Percentiles rank a stretch among this genome's conserved stretches.
Evolutionary conservation across 2,888 invertebrate genomes (phyloP).

Genomic region (Ptychoptera albimana): DNA sequence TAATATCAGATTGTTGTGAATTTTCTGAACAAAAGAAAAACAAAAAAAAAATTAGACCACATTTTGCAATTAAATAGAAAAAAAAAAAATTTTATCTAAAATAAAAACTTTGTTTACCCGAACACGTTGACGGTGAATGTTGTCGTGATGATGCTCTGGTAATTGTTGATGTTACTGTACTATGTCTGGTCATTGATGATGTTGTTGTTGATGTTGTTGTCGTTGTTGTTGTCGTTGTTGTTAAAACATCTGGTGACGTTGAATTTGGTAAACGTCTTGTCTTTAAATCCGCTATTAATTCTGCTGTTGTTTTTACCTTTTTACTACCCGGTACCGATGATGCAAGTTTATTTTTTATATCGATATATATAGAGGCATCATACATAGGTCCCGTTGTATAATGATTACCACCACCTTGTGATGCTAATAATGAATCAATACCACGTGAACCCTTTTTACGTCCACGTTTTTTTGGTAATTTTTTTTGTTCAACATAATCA

Average conservation of each 20-base stretch:
- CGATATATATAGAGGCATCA: conserved; percentile 12
- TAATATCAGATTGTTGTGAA: no score
- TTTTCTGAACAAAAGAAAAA: no score
- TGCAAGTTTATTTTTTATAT: conserved; percentile 10
- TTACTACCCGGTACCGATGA: conserved; percentile 17
- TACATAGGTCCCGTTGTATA: conserved; percentile 14
- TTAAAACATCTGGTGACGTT: conserved; percentile 11
- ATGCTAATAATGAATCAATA: conserved; percentile 24
- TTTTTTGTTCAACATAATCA: conserved; percentile 1
- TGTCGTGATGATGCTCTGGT: background rate
- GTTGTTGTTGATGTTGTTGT: conserved; percentile 14
- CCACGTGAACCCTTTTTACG: conserved; percentile 30
- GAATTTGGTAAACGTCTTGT: conserved; percentile 18
- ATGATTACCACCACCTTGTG: conserved; percentile 7
- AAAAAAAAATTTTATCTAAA: background rate
- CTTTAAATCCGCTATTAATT: conserved; percentile 28
- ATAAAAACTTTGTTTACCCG: background rate
- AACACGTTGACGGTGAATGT: background rate
- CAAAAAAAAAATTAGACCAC: no score
- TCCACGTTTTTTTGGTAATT: conserved; percentile 24
- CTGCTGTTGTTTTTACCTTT: conserved; percentile 30
- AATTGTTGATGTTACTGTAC: background rate
- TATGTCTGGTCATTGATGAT: background rate
- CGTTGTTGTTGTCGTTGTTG: conserved; percentile 11
- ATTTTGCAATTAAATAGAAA: no score